A percentile compares a stretch with the other conserved stretches of the same genome.
Conservation (phyloP, 2,797 vertebrate species). For the Syndactyla subalaris region DNA sequence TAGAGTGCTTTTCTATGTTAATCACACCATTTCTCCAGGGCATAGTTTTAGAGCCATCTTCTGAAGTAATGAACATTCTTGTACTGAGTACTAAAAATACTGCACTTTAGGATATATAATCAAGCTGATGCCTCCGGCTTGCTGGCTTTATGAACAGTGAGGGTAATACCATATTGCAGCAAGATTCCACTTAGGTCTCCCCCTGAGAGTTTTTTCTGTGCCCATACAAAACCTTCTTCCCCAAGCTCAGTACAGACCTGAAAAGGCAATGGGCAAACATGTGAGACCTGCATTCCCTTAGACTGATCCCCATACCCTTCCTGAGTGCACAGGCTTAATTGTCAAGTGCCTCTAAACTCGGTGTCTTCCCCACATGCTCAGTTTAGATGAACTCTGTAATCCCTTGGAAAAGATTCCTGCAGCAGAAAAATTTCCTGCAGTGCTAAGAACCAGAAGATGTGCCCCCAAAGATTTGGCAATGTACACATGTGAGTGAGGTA, state of each 20-base stretch:
- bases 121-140: background rate
- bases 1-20: conserved; percentile 50
- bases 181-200: background rate
- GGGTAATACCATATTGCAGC: background rate
- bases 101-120: background rate
- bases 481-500: rapidly evolving
- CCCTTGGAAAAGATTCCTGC: background rate
- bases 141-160: background rate
- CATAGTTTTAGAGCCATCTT: conserved; percentile 8
- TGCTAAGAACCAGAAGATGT: background rate
- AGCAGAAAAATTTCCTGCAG: background rate
- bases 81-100: background rate
- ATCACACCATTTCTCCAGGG: conserved; percentile 11
- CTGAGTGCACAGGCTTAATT: background rate
- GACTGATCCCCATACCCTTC: background rate
- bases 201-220: background rate
- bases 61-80: conserved; percentile 46
- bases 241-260: background rate
- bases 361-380: background rate
- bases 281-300: background rate
- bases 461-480: background rate
- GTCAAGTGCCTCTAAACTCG: rapidly evolving
- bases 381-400: background rate
- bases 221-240: background rate
- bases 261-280: background rate